These are phyloP conservation scores for Ciconia stormi DNA, from an alignment of 2,113 vertebrate species.

Conservation along the genomic window DNA sequence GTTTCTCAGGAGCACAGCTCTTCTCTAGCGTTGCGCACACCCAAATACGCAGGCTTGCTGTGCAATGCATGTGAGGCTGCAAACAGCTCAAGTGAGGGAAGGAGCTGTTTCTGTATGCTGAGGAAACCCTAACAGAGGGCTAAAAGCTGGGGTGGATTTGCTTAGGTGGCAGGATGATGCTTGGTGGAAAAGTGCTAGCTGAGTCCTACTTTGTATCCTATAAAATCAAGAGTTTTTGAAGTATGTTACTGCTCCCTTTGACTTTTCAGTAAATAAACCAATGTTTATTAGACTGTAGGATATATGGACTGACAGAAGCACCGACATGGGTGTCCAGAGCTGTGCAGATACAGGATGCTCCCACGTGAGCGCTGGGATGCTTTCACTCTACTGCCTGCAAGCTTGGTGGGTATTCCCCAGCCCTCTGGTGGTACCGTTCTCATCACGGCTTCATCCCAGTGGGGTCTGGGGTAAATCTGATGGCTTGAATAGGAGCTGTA, in stretches of 20 bases:
- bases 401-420: background rate
- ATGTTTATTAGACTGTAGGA: background rate
- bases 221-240: background rate
- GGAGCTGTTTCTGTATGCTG: background rate
- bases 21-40: rapidly evolving
- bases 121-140: background rate
- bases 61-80: background rate
- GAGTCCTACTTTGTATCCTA: background rate
- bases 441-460: background rate
- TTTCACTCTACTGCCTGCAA: background rate
- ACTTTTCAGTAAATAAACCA: background rate
- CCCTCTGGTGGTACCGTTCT: background rate
- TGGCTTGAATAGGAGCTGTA: background rate
- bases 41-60: background rate
- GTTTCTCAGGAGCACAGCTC: background rate
- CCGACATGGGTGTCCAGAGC: rapidly evolving
- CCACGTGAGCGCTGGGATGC: rapidly evolving
- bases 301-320: background rate
- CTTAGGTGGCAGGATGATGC: background rate
- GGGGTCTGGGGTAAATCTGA: background rate
- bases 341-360: background rate
- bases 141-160: background rate
- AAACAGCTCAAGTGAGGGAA: background rate
- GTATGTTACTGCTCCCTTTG: background rate
- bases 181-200: background rate